Evolutionary conservation across 1,140 invertebrate genomes (phyloP).

Genomic region (Oncopeltus fasciatus): DNA sequence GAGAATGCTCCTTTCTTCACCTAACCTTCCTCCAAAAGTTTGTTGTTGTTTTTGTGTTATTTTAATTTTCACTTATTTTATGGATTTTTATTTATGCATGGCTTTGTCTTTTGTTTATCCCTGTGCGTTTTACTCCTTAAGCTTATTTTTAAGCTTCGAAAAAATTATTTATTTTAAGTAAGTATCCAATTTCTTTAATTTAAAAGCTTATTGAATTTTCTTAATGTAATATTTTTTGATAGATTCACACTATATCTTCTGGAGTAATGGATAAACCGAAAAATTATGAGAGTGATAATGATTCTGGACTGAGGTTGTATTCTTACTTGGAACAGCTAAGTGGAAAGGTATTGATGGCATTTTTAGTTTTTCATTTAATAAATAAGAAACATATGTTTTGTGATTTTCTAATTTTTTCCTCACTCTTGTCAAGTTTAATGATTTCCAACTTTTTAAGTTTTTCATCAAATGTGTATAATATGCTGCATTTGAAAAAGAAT

Average conservation of each 20-base stretch:
- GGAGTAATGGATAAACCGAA: background rate
- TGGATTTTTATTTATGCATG: background rate
- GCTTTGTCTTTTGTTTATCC: background rate
- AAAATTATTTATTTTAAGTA: background rate
- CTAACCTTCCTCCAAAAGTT: conserved; percentile 6
- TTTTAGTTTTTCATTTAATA: no score
- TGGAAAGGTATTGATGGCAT: no score
- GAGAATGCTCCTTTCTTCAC: conserved; percentile 3
- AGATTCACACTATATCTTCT: no score
- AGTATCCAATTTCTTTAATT: no score
- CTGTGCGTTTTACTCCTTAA: background rate
- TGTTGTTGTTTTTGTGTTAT: conserved; percentile 3
- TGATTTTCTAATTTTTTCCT: no score
- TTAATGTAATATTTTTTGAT: no score
- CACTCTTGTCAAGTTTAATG: no score
- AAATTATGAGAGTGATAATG: background rate
- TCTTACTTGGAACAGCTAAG: background rate
- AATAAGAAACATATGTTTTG: no score
- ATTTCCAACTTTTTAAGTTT: no score
- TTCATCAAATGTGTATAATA: no score
- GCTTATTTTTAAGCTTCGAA: background rate
- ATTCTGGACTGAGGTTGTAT: background rate
- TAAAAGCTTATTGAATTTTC: no score
- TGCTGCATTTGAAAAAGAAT: no score
- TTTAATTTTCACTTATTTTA: background rate